Evolutionary conservation across 1,140 invertebrate genomes (phyloP), one percentile per base, ranked within the genome.

Genomic region (Drosophila nasuta): DNA sequence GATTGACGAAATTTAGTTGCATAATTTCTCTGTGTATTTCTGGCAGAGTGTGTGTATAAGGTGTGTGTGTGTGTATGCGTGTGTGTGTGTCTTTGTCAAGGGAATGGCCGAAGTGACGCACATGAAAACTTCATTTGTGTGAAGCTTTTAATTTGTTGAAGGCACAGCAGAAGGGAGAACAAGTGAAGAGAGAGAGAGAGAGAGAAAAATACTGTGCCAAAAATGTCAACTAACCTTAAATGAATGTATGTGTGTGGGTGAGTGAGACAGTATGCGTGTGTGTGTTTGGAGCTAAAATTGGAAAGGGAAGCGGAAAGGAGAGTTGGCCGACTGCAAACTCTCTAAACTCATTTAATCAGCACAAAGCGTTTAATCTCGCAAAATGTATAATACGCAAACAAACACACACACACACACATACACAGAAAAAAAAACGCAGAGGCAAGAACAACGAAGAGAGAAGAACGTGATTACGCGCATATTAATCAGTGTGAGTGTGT

Each of bases 271-370:
- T 43, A 7, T 11, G 33, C 54, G 7, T 49, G 30, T 30, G 54
- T 63, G 46, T 28, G 35, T 25, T 4, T 25, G 20, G 20, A 25
- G 20, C 20, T 25, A 17, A 49, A 13, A 48, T 28, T 30, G 5
- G 15, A 54, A 30, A 48, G 20, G 52, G 43, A 72, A 10, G 65
- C 43, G 51, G 20, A 25, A 71, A 10, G 17, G 33, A 56, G 20
- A 70, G 79, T 75, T 74, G 64, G 51, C 17, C 54, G 48, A 30
- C 45, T 75, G 70, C 56, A 75, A 78, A 72, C 49, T 73, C 68
- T 77, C 57, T 78, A 67, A 88, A 88, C 76, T 75, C 83, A 87
- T 87, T 87, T 82, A 82, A 88, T 80, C 77, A 82, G 62, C 70
- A 75, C 73, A 80, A 88, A 83, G 73, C 83, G 67, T 83, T 88